Evolutionary conservation across 2,888 invertebrate genomes (phyloP), one percentile per base, ranked within the genome.

Genomic region (Dolomedes plantarius): DNA sequence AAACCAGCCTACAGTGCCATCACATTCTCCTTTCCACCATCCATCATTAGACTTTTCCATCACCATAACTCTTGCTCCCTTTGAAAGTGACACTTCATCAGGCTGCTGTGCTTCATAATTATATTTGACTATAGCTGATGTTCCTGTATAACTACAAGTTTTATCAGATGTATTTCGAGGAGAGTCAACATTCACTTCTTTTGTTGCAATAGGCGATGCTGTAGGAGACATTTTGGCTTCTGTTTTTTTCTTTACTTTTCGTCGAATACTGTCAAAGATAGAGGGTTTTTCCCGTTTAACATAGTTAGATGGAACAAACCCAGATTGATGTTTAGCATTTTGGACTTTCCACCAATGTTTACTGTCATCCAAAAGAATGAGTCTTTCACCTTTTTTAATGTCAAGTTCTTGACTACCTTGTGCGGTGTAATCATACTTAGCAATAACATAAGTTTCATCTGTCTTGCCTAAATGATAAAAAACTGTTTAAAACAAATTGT

Each of bases 281-380:
- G 98, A 97, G 86, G 98, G 97, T 91, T 98, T 98, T 92, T 98
- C 98, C 92, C 97, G 96, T 92, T 99, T 98, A 90, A 99, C 98
- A 93, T 98, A 99, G 93, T 99, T 99, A 92, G 98, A 98, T 88
- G 99, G 99, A 89, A 99, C 99, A 92, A 98, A 99, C 87, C 99
- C 99, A 6, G 97, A 96, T 92, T 97, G 97, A 90, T 96, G 97
- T 90, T 96, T 94, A 87, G 95, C 95, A 92, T 99, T 99, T 92
- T 98, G 97, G 89, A 99, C 99, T 90, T 97, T 94, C 97, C 97
- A 98, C 99, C 99, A 99, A 92, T 99, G 98, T 92, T 98, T 98
- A 16, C 97, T 96, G 92, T 99, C 99, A 91, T 99, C 99, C 88
- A 99, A 93, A 88, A 99, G 93, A 85, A 97, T 93, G 91, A 99